phyloP scores from a whole-genome alignment of 2,888 invertebrate species.

The Dolomedes plantarius region DNA sequence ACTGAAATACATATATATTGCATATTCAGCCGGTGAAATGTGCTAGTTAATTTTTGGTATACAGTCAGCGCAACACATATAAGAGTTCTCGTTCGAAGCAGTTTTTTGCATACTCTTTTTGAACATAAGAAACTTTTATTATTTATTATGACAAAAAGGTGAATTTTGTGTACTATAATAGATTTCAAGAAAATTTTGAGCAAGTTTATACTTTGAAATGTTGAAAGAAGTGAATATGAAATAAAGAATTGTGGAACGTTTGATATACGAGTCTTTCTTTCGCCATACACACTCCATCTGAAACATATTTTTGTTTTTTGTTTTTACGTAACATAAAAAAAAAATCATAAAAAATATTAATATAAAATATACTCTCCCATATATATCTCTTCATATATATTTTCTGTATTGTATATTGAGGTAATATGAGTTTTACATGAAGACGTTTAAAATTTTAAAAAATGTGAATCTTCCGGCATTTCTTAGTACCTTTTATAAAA shows the following conservation, averaged over 20 bases:
- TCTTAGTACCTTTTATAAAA: no score
- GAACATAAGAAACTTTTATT: conserved; percentile 2
- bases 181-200: conserved; percentile 50
- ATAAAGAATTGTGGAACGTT: conserved; percentile 68
- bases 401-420: no score
- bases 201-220: conserved; percentile 65
- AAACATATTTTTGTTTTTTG: no score
- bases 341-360: no score
- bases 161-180: conserved; percentile 54
- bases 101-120: conserved; percentile 3
- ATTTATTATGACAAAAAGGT: neutral
- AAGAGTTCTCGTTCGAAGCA: neutral
- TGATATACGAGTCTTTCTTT: conserved; percentile 4
- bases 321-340: no score
- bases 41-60: neutral
- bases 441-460: no score
- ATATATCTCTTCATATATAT: no score
- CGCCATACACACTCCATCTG: neutral
- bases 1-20: neutral
- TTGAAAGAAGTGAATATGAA: conserved; percentile 63
- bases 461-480: no score
- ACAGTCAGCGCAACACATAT: neutral
- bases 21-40: neutral
- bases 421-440: no score
- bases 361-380: no score